Evolutionary conservation across 2,888 invertebrate species (phyloP), one percentile per base, ranked within the genome.

Genomic region (Perdita meconis): DNA sequence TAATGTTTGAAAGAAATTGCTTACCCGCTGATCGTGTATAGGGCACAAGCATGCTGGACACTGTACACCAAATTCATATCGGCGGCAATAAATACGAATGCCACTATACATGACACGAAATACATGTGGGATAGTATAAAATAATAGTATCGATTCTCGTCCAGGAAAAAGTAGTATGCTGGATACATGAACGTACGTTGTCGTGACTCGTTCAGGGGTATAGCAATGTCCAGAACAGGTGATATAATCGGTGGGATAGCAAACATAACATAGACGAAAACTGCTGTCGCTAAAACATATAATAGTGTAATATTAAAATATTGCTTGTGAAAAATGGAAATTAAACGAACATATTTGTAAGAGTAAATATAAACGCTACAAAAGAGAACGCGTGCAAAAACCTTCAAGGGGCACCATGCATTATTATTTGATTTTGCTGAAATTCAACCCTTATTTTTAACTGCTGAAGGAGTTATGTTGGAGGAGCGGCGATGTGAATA

Each of bases 1-100:
- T n/a, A n/a, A n/a, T n/a, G n/a, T n/a, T n/a, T n/a, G 10, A 44
- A 24, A 19, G 22, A n/a, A 10, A 24, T 13, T n/a, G 36, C 55
- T 65, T 34, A 70, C 70, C 70, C 56, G 0, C 40, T 42, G 4
- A 70, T 56, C 2, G 19, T 5, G 4, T 56, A 47, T 26, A 64
- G 36, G 4, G 36, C 61, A 10, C 70, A 70, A 4, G 22, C 70
- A 24, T 70, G 70, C n/a, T 57, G 70, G 6, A 70, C 64, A 0
- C 16, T 2, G 1, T 65, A 30, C 10, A 70, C 12, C 38, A 70
- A 44, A 30, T 42, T 50, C 12, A 50, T 10, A n/a, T 70, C 70
- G n/a, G 56, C 44, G 1, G 56, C 70, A 12, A 57, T 16, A 6
- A 34, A 57, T 12, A 57, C 34, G 5, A 2, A 16, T 8, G 34